Percentiles rank a stretch among this genome's conserved stretches.
Evolutionary conservation across 1,140 invertebrate genomes (phyloP).

Genomic region (Physella acuta): DNA sequence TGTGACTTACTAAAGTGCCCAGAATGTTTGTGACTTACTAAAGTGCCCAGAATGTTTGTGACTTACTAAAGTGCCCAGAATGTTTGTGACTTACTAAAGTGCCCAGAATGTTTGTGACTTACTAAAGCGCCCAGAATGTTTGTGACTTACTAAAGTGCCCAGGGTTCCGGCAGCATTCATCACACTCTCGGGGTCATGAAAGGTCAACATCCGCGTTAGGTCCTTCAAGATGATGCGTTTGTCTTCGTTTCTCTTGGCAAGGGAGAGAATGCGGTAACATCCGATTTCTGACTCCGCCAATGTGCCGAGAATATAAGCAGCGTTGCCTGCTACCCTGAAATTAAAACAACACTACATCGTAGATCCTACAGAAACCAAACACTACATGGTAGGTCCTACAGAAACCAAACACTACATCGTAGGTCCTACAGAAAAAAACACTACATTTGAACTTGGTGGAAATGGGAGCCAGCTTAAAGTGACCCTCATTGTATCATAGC

Average conservation of each 20-base stretch:
- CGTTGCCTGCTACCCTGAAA: conserved; percentile 56
- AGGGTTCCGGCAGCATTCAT: conserved; percentile 62
- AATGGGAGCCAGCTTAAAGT: neutral
- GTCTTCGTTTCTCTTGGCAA: conserved; percentile 44
- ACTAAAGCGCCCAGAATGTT: too few relatives aligned
- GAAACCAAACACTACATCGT: neutral
- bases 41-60: too few relatives aligned
- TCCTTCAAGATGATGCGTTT: conserved; percentile 48
- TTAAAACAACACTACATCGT: neutral
- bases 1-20: too few relatives aligned
- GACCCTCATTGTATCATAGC: neutral
- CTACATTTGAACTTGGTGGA: neutral
- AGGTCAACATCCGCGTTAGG: conserved; percentile 54
- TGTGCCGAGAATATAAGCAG: conserved; percentile 59
- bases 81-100: too few relatives aligned
- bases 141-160: conserved; percentile 54
- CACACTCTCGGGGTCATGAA: conserved; percentile 58
- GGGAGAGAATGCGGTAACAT: conserved; percentile 46
- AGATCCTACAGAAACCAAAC: neutral
- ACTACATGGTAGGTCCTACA: neutral
- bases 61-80: too few relatives aligned
- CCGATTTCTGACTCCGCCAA: conserved; percentile 56
- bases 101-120: too few relatives aligned
- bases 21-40: too few relatives aligned
- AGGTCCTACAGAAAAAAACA: neutral